A percentile compares a stretch with the other conserved stretches of the same genome.
phyloP scores from a whole-genome alignment of 2,113 vertebrate species.

The Haemorhous mexicanus region DNA sequence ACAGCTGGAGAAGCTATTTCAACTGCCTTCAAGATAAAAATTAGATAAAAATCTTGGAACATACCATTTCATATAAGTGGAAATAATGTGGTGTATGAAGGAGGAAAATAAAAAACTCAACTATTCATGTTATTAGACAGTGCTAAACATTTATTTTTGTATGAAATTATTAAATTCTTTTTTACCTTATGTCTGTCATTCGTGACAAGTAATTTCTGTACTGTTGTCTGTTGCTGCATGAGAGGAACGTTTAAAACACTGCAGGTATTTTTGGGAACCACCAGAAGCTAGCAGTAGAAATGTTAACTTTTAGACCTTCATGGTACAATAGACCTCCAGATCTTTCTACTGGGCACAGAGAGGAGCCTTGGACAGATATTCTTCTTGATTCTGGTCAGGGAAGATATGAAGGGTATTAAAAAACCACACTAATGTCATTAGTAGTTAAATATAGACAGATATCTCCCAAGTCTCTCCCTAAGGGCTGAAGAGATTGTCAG shows the following conservation, averaged over 20 bases:
- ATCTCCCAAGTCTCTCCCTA: neutral
- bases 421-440: neutral
- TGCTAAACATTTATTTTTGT: neutral
- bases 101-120: neutral
- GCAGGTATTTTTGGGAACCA: neutral
- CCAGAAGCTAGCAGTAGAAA: neutral
- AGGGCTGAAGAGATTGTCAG: neutral
- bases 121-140: neutral
- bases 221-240: neutral
- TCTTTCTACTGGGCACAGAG: neutral
- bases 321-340: neutral
- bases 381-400: neutral
- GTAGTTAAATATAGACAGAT: neutral
- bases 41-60: conserved; percentile 17
- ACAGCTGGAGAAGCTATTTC: conserved; percentile 46
- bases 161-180: neutral
- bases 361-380: neutral
- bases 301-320: neutral
- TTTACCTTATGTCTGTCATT: neutral
- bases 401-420: neutral
- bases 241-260: neutral
- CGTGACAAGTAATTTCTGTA: neutral
- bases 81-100: neutral
- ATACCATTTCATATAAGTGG: neutral
- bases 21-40: conserved; percentile 20